phyloP scores from a whole-genome alignment of 2,888 invertebrate genomes.

The Ischnura elegans region DNA sequence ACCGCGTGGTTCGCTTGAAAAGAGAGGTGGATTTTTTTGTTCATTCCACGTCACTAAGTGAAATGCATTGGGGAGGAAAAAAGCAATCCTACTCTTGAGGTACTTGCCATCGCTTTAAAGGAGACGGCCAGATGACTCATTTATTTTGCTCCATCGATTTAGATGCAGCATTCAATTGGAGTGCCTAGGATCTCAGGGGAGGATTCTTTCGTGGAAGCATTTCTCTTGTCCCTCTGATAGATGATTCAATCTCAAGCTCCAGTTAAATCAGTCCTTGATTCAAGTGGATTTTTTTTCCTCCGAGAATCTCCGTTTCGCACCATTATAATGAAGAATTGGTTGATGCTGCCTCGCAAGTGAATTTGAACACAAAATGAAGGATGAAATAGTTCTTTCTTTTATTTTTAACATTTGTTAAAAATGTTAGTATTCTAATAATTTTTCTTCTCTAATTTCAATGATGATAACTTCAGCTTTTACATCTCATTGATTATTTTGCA shows the following conservation, averaged over 20 bases:
- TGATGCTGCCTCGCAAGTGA: too few relatives aligned
- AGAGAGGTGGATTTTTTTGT: slow-evolving; percentile 47
- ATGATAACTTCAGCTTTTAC: too few relatives aligned
- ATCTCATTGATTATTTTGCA: too few relatives aligned
- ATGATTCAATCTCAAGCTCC: not conserved
- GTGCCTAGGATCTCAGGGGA: not conserved
- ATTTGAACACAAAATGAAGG: too few relatives aligned
- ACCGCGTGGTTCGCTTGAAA: slow-evolving; percentile 42
- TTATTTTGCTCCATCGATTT: slow-evolving; percentile 43
- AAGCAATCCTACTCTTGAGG: not conserved
- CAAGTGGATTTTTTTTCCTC: not conserved
- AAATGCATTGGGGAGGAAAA: not conserved
- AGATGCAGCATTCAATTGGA: slow-evolving; percentile 34
- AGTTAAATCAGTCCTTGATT: not conserved
- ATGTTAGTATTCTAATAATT: too few relatives aligned
- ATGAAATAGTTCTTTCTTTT: too few relatives aligned
- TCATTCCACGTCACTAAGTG: not conserved
- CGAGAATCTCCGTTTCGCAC: not conserved
- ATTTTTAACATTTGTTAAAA: too few relatives aligned
- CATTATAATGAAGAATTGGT: not conserved
- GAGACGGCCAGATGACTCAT: not conserved
- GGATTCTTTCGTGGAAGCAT: not conserved
- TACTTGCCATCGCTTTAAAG: not conserved
- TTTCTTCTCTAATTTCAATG: too few relatives aligned
- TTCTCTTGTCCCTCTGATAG: not conserved